Percentiles rank a stretch among this genome's conserved stretches.
These are phyloP conservation scores for Falcaria lacertinaria DNA, from an alignment of 2,888 invertebrate species.

Conservation along the genomic window DNA sequence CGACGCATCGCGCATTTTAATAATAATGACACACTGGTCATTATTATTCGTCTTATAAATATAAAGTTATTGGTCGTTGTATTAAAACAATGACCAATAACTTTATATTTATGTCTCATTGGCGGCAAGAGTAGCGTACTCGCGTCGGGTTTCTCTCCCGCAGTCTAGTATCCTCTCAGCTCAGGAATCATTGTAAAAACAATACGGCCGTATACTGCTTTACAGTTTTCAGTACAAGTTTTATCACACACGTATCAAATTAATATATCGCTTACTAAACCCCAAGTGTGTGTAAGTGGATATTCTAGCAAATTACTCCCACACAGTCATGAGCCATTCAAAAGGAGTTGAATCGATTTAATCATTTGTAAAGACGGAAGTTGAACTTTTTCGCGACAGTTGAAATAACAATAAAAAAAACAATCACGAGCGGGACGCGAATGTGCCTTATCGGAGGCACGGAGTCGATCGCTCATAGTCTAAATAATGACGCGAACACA, in stretches of 20 bases:
- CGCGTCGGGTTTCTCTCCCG: conserved; percentile 31
- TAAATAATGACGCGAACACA: conserved; percentile 62
- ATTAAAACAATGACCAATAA: conserved; percentile 75
- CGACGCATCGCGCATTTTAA: conserved; percentile 60
- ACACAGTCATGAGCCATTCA: conserved; percentile 5
- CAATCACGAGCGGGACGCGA: conserved; percentile 34
- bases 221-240: no score
- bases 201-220: not conserved
- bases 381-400: conserved; percentile 48
- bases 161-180: conserved; percentile 22
- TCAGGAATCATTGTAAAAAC: conserved; percentile 14
- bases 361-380: conserved; percentile 46
- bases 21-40: conserved; percentile 50
- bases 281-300: no score
- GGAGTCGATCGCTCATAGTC: conserved; percentile 68
- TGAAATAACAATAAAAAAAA: conserved; percentile 58
- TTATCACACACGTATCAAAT: no score
- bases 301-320: no score
- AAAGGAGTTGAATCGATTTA: conserved; percentile 28
- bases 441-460: conserved; percentile 70
- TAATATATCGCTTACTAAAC: no score
- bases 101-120: conserved; percentile 64
- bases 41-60: no score
- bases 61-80: no score
- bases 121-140: conserved; percentile 38